Evolutionary conservation across 1,140 invertebrate genomes (phyloP).

Genomic region (Anastrepha ludens): DNA sequence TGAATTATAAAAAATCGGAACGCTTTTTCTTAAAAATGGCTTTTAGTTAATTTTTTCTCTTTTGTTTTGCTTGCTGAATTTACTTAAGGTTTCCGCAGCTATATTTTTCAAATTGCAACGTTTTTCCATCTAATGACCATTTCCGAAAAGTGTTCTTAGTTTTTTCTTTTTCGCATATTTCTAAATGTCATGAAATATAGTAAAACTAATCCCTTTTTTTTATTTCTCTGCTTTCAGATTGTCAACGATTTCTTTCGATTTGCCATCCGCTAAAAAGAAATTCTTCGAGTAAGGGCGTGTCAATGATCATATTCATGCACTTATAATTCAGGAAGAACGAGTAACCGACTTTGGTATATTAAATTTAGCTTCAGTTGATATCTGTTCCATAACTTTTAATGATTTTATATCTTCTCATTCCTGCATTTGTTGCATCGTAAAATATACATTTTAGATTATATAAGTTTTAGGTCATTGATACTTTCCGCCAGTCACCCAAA

Average conservation of each 20-base stretch:
- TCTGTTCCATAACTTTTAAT: neutral
- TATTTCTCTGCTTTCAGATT: conserved; percentile 52
- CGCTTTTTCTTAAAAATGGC: no score
- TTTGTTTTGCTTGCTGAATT: no score
- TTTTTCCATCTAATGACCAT: no score
- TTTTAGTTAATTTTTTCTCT: no score
- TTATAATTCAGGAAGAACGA: neutral
- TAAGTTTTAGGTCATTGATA: neutral
- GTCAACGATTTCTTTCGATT: conserved; percentile 60
- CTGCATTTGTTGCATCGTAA: neutral
- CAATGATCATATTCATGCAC: neutral
- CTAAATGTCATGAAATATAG: no score
- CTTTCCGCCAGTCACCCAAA: neutral
- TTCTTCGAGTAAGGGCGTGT: conserved; percentile 60
- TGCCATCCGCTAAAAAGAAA: conserved; percentile 63
- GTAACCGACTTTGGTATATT: neutral
- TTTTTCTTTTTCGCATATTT: no score
- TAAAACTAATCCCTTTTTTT: neutral
- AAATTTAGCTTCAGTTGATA: neutral
- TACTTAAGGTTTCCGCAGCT: no score
- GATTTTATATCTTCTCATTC: neutral
- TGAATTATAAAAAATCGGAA: no score
- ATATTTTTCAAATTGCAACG: no score
- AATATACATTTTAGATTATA: neutral
- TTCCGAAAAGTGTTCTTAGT: no score